These are phyloP conservation scores for Clivina fossor DNA, from an alignment of 2,888 invertebrate species.

Conservation along the genomic window DNA sequence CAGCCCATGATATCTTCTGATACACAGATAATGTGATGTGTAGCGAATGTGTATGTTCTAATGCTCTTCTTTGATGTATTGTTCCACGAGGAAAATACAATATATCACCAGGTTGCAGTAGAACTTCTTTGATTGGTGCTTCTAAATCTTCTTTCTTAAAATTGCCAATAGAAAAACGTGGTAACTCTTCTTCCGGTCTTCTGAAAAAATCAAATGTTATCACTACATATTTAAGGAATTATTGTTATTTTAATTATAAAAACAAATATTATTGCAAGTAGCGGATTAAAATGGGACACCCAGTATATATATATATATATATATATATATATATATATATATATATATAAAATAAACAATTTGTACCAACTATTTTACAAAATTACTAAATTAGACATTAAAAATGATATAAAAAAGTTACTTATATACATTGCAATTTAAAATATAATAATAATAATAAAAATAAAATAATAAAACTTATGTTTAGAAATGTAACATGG, in stretches of 20 bases:
- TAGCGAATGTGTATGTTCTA: conserved; percentile 80
- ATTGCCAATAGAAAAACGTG: conserved; percentile 81
- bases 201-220: conserved; percentile 42
- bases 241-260: no score
- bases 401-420: no score
- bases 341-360: no score
- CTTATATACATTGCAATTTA: no score
- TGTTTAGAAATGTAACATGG: no score
- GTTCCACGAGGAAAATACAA: conserved; percentile 91
- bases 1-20: conserved; percentile 87
- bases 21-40: conserved; percentile 94
- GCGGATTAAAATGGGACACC: no score
- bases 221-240: not conserved
- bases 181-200: conserved; percentile 66
- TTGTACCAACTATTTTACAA: no score
- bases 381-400: no score
- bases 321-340: no score
- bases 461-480: no score
- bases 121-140: conserved; percentile 75
- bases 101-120: conserved; percentile 83
- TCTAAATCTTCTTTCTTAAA: conserved; percentile 74
- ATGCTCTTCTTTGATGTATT: conserved; percentile 82
- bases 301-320: no score
- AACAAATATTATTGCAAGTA: no score
- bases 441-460: conserved; percentile 11